Conservation (phyloP, 2,888 invertebrate species). For the Junonia oenone region DNA sequence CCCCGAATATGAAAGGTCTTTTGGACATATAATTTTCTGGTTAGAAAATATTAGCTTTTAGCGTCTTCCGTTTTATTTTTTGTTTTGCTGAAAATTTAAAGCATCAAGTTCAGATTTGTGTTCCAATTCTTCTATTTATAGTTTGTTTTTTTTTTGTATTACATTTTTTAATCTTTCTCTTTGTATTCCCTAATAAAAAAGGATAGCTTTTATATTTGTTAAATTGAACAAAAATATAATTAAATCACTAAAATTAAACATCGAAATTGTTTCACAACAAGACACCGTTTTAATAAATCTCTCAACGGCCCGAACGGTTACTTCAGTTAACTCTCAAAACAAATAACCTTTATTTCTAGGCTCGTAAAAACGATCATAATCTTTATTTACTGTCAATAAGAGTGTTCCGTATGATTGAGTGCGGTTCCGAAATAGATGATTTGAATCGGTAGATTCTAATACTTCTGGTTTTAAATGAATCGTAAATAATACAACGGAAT, state of each 20-base stretch:
- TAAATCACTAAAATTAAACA: background rate
- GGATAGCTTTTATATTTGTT: no score
- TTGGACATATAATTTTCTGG: no score
- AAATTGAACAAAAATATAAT: background rate
- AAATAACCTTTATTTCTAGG: conserved; percentile 17
- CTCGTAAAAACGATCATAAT: conserved; percentile 23
- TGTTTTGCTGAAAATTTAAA: no score
- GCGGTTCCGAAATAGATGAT: background rate
- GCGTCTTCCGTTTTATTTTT: no score
- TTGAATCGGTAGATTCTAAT: background rate
- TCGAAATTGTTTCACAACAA: background rate
- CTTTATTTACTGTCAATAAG: conserved; percentile 17
- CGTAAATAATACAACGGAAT: background rate
- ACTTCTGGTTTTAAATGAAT: background rate
- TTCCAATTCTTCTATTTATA: no score
- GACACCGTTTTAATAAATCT: conserved; percentile 12
- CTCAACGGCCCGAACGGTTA: conserved; percentile 18
- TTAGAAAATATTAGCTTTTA: no score
- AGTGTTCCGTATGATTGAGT: background rate
- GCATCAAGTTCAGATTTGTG: no score
- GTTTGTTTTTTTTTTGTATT: no score
- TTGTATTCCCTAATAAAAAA: no score
- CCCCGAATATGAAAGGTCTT: no score
- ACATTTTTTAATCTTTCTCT: no score
- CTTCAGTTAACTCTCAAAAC: conserved; percentile 9